These are phyloP conservation scores for Balearica regulorum DNA, from an alignment of 2,797 vertebrate genomes.

Conservation along the genomic window DNA sequence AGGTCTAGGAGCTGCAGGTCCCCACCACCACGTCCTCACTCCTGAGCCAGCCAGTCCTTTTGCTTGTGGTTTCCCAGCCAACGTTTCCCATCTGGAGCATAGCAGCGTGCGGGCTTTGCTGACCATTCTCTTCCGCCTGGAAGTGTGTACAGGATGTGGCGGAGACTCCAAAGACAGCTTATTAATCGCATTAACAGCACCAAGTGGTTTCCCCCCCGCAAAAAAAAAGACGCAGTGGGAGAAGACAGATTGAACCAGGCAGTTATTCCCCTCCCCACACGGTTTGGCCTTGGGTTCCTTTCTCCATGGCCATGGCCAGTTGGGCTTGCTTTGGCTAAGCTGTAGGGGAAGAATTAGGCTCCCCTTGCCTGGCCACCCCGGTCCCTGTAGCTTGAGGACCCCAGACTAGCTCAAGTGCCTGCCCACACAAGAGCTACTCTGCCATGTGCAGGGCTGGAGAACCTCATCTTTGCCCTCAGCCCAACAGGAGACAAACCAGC, in stretches of 20 bases:
- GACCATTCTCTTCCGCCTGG: not conserved
- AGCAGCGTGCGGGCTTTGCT: not conserved
- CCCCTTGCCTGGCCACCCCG: not conserved
- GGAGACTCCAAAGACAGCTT: not conserved
- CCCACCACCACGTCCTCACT: not conserved
- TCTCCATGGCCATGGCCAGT: accelerated
- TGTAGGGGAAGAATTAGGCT: not conserved
- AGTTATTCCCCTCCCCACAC: not conserved
- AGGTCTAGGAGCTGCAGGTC: not conserved
- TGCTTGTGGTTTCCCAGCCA: not conserved
- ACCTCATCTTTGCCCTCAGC: accelerated
- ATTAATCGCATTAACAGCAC: not conserved
- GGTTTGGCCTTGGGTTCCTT: not conserved
- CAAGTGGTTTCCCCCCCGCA: not conserved
- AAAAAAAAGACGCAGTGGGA: not conserved
- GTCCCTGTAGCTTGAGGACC: not conserved
- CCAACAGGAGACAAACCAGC: not conserved
- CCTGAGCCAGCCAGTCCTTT: not conserved
- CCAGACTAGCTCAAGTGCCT: not conserved
- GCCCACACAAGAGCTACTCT: not conserved
- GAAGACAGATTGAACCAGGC: not conserved
- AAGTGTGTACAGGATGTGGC: constrained; percentile 10
- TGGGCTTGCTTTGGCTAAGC: not conserved
- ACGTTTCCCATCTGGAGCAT: constrained; percentile 5
- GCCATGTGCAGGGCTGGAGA: not conserved